Evolutionary conservation across 1,140 invertebrate species (phyloP), one percentile per base, ranked within the genome.

Genomic region (Prorops nasuta): DNA sequence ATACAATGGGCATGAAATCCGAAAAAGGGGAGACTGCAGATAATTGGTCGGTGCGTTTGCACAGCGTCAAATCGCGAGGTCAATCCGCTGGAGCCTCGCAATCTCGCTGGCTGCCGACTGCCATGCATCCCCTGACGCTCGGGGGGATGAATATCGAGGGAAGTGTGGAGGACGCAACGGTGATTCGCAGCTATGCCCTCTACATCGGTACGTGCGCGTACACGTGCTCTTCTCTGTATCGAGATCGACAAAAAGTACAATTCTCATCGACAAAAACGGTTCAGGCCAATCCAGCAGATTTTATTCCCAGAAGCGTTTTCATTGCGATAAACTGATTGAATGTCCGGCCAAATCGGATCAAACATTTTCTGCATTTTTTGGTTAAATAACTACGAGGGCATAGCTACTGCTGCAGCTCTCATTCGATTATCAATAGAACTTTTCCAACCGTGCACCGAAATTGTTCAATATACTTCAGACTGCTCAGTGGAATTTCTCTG

Each of bases 41-140:
- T 69, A 68, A 68, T 68, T 66, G 63, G 60, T 44, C 39, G 45
- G 61, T 50, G 55, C 53, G 60, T 68, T 68, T 66, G 64, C 64
- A 49, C 36, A 63, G 54, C 55, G 58, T 67, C 62, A 68, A 66
- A 68, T 66, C 56, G 56, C 56, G 60, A 63, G 58, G 57, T 59
- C 58, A 56, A 60, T 60, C 53, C 57, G 52, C 51, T 59, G 47
- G 56, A 47, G 37, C 45, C 21, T 14, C 17, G 20, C 12, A 19
- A 14, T 2, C 16, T n/a, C 16, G 12, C 14, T 14, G 12, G 19
- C 15, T 14, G n/a, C n/a, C n/a, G n/a, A n/a, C 35, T 10, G 32
- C n/a, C 22, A 0, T 12, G 17, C 14, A 3, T 14, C 8, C 20
- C 3, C 21, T 17, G 6, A 10, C 43, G 35, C 16, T n/a, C 34